These are phyloP conservation scores for Anhinga rufa DNA, from an alignment of 2,113 vertebrate genomes.

Conservation along the genomic window DNA sequence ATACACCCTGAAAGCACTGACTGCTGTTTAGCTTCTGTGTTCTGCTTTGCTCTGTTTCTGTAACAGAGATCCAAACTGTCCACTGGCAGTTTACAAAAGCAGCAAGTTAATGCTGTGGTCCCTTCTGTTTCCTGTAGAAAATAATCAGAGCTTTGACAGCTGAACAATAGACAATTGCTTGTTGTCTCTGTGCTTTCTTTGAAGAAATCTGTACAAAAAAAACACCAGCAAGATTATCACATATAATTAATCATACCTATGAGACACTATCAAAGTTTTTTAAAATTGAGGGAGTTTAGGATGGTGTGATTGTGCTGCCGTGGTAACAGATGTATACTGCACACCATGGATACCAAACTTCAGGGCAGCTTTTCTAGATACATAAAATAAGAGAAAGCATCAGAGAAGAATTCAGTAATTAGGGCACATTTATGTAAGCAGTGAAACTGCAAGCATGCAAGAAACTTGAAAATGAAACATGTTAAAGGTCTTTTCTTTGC, in stretches of 20 bases:
- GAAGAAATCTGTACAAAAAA: background rate
- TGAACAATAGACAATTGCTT: background rate
- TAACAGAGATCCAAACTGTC: background rate
- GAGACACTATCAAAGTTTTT: background rate
- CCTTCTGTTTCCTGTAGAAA: background rate
- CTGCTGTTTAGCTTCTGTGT: background rate
- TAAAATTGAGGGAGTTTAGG: background rate
- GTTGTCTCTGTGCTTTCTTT: background rate
- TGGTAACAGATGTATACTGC: background rate
- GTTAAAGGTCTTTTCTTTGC: background rate
- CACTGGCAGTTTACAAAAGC: background rate
- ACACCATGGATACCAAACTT: background rate
- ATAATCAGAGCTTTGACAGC: background rate
- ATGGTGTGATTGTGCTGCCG: background rate
- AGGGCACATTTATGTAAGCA: background rate
- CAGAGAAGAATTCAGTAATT: background rate
- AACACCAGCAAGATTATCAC: background rate
- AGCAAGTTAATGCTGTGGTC: background rate
- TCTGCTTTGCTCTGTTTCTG: background rate
- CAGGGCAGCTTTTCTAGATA: background rate
- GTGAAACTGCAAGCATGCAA: too few species aligned
- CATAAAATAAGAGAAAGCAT: background rate
- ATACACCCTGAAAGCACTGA: background rate
- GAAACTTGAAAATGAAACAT: background rate
- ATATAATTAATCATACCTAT: background rate